Evolutionary conservation across 2,113 vertebrate species (phyloP), one percentile per base, ranked within the genome.

Genomic region (Trematomus loennbergii): DNA sequence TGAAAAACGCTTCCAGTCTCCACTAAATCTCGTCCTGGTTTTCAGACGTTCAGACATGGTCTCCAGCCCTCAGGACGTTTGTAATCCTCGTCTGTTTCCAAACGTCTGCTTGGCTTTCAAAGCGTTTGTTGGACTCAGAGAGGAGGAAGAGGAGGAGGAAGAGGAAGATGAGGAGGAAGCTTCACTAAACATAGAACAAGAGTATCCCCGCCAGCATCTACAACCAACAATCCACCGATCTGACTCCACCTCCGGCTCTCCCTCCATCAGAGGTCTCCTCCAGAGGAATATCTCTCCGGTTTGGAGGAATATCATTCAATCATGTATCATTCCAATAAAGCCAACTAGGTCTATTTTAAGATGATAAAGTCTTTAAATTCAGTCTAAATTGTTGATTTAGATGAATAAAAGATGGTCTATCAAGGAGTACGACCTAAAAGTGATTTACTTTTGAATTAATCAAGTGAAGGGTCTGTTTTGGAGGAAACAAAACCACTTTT

Each of bases 171-270:
- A 59, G 64, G 55, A 67, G 61, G 29, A 18, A 6, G 60, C 57
- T 54, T 45, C 72, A 72, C 72, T 76, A 79, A 81, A 85, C 72
- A 85, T 72, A 85, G 55, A 69, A 64, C 48, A 59, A 62, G 65
- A 61, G 46, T 59, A 71, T 12, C 71, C 71, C 49, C 9, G 49
- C 78, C 83, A 77, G 70, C 58, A 82, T 75, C 65, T 61, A 50
- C 72, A 79, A 79, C 66, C 76, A 17, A 1, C 25, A 45, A 57
- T 79, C 20, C 84, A 84, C 60, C 77, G 33, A 67, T 71, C 66
- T 55, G 62, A 74, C 70, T 17, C 13, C 74, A 54, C 78, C 78
- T 70, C 67, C 65, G 9, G 72, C 78, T 29, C 40, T 57, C 33
- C 52, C 79, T 52, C 57, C 3, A 15, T 40, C 74, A 64, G 29